These are phyloP conservation scores for Schizaphis graminum DNA, from an alignment of 2,888 invertebrate genomes.

Conservation along the genomic window DNA sequence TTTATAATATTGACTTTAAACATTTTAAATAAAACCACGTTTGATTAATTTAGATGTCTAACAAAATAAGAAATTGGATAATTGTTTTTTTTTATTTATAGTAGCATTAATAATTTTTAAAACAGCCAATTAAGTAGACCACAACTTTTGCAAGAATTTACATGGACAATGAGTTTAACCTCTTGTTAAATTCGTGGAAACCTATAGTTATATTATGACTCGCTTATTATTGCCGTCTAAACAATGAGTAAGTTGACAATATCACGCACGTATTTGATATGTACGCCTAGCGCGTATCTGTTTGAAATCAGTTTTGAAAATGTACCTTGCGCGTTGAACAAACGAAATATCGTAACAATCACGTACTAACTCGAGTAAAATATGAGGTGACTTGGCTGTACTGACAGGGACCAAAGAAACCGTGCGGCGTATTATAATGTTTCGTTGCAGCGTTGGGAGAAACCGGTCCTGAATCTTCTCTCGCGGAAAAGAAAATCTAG, in stretches of 20 bases:
- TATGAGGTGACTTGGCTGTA: neutral
- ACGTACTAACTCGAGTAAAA: neutral
- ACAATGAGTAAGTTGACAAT: neutral
- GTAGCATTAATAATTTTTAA: neutral
- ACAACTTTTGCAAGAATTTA: neutral
- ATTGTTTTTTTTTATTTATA: neutral
- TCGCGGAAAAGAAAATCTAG: neutral
- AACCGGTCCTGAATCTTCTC: neutral
- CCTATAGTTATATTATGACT: neutral
- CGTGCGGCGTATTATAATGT: neutral
- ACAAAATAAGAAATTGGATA: neutral
- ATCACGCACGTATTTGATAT: neutral
- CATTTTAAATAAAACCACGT: neutral
- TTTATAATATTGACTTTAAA: too few relatives aligned
- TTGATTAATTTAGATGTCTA: neutral
- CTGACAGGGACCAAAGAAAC: neutral
- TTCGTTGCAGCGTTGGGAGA: neutral
- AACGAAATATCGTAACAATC: neutral
- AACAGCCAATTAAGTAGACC: neutral
- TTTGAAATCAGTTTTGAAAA: neutral
- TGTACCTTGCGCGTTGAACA: neutral
- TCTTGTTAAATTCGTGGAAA: neutral
- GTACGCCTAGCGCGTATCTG: neutral
- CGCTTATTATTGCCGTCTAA: neutral
- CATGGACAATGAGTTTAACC: neutral